phyloP scores from a whole-genome alignment of 2,113 vertebrate genomes.

The Phylloscopus trochilus region DNA sequence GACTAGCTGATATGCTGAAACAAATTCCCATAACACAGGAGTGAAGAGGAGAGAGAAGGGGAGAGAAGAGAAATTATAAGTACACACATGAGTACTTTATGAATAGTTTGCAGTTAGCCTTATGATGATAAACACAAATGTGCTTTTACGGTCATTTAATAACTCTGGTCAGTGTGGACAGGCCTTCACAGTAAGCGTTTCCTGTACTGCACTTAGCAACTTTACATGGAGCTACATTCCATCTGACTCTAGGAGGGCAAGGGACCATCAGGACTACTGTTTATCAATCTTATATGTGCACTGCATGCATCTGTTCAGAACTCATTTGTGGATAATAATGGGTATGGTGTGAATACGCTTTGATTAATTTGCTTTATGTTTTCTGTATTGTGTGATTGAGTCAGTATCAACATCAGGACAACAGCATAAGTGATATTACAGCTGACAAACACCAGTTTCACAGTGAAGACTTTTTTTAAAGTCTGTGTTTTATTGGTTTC shows the following conservation, averaged over 20 bases:
- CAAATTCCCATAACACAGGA: neutral
- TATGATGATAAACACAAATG: conserved; percentile 26
- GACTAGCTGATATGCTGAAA: conserved; percentile 12
- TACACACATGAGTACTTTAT: neutral
- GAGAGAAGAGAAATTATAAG: neutral
- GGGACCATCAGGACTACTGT: conserved; percentile 14
- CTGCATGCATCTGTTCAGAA: conserved; percentile 69
- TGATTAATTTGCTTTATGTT: conserved; percentile 69
- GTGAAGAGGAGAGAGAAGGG: neutral
- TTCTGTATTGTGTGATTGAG: conserved; percentile 67
- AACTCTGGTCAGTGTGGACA: conserved; percentile 23
- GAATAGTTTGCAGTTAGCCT: neutral
- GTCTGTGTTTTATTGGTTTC: conserved; percentile 73
- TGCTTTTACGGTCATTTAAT: conserved; percentile 31
- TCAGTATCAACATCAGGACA: conserved; percentile 65
- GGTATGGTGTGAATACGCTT: conserved; percentile 64
- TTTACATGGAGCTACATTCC: neutral
- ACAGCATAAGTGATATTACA: conserved; percentile 53
- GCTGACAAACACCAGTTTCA: conserved; percentile 69
- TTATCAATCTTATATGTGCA: conserved; percentile 48
- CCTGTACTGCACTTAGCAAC: conserved; percentile 25
- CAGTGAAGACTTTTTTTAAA: conserved; percentile 62
- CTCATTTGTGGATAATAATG: conserved; percentile 63
- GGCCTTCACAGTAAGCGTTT: conserved; percentile 52
- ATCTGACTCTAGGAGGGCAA: conserved; percentile 37